Evolutionary conservation across 2,888 invertebrate species (phyloP), one percentile per base, ranked within the genome.

Genomic region (Orchestes rusci): DNA sequence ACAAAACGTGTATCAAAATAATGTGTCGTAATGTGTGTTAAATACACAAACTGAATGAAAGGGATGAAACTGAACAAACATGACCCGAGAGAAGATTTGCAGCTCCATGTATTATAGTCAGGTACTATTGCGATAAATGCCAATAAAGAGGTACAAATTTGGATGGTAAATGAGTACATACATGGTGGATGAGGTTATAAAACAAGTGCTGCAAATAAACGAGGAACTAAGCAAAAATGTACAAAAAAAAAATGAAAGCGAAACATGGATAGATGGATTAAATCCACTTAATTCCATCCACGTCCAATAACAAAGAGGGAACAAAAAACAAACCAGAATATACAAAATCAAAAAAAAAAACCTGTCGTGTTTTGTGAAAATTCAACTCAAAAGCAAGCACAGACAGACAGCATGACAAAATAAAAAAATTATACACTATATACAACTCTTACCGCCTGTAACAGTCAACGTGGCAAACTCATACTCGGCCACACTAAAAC

Each of bases 401-500:
- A n/a, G n/a, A n/a, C n/a, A 27, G 8, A 32, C 31, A 13, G 7
- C 30, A 28, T 16, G 16, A 32, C 19, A 39, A 15, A 32, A 18
- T 17, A 29, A 33, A 12, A 42, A 33, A 19, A 33, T 39, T 42
- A 23, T 23, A 50, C 28, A 39, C 16, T 37, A 37, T 45, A 37
- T 46, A 42, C 41, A 46, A 36, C 17, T 15, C 76, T 73, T 77
- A 94, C 94, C 92, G 77, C 95, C 95, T 55, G 90, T 88, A 54
- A 87, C 81, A 19, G 94, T 93, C 20, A 94, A 76, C 2, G 96
- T 96, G 13, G 93, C 92, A 69, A 95, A 94, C 72, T 92, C 91
- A 63, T 94, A 92, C 71, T 92, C 89, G 45, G 92, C 93, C 38
- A 93, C 92, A 29, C 91, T 89, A 60, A 92, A 92, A 38, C 95